Percentiles rank a stretch among this genome's conserved stretches.
phyloP scores from a whole-genome alignment of 2,888 invertebrate genomes.

The Strigamia maritima region DNA sequence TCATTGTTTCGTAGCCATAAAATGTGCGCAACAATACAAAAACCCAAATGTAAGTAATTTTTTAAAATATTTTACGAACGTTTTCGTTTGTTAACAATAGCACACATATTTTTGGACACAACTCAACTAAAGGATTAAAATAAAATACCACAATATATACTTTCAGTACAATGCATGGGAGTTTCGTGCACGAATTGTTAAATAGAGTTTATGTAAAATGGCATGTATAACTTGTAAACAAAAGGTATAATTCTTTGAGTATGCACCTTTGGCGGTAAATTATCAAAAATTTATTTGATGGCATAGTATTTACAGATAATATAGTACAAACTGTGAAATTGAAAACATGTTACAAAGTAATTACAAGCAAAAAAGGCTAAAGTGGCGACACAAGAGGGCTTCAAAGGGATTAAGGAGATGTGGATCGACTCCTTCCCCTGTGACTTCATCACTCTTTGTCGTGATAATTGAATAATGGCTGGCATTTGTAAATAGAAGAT shows the following conservation, averaged over 20 bases:
- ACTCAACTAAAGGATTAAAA: no score
- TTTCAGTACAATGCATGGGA: no score
- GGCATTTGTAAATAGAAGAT: slow-evolving; percentile 42
- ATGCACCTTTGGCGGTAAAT: slow-evolving; percentile 47
- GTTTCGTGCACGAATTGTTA: no score
- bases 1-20: no score
- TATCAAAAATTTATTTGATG: slow-evolving; percentile 52
- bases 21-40: no score
- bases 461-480: slow-evolving; percentile 41
- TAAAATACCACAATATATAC: no score
- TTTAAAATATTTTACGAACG: no score
- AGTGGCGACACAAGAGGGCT: slow-evolving; percentile 43
- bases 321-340: slow-evolving; percentile 51
- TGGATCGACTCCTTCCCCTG: slow-evolving; percentile 6
- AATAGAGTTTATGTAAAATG: not conserved
- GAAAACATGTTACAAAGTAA: slow-evolving; percentile 49
- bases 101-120: no score
- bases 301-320: slow-evolving; percentile 50
- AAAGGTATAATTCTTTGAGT: not conserved
- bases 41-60: no score
- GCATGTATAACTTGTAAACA: not conserved
- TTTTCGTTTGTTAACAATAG: no score
- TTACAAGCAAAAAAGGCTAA: slow-evolving; percentile 48
- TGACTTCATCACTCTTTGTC: not conserved
- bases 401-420: slow-evolving; percentile 28